Conservation (phyloP, 2,797 vertebrate genomes). For the Melanotaenia pygmaea region DNA sequence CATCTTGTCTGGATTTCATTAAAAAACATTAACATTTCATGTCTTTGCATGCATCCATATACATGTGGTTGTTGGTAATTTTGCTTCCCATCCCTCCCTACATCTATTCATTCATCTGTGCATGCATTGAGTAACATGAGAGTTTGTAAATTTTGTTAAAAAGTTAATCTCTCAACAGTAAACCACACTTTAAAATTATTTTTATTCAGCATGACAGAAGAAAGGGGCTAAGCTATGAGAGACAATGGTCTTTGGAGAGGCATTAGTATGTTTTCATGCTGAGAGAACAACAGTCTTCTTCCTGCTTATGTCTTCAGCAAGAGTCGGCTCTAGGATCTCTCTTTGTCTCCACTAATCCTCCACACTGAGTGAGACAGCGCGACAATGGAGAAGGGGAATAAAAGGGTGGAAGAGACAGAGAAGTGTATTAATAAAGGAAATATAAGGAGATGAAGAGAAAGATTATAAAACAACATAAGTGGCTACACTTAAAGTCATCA, state of each 20-base stretch:
- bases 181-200: slow-evolving; percentile 28
- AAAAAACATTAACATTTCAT: not conserved
- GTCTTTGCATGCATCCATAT: not conserved
- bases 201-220: slow-evolving; percentile 45
- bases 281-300: slow-evolving; percentile 56
- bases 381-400: slow-evolving; percentile 6
- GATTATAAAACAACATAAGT: slow-evolving; percentile 8
- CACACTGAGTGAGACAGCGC: slow-evolving; percentile 30
- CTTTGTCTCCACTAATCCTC: slow-evolving; percentile 74
- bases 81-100: not conserved
- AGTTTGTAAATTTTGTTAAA: slow-evolving; percentile 41
- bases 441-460: slow-evolving; percentile 20
- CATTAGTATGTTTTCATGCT: slow-evolving; percentile 60
- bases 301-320: slow-evolving; percentile 36
- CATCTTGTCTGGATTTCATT: not conserved
- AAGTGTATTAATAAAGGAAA: slow-evolving; percentile 18
- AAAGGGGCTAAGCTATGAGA: slow-evolving; percentile 46
- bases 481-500: slow-evolving; percentile 7
- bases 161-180: slow-evolving; percentile 42
- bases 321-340: slow-evolving; percentile 38
- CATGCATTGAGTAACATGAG: not conserved
- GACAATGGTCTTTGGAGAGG: slow-evolving; percentile 54
- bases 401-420: slow-evolving; percentile 3
- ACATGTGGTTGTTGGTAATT: not conserved
- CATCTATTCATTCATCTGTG: too few species aligned